Evolutionary conservation across 92 coral and sea anemone species (phyloP).

Genomic region (Meandrina meandrites): DNA sequence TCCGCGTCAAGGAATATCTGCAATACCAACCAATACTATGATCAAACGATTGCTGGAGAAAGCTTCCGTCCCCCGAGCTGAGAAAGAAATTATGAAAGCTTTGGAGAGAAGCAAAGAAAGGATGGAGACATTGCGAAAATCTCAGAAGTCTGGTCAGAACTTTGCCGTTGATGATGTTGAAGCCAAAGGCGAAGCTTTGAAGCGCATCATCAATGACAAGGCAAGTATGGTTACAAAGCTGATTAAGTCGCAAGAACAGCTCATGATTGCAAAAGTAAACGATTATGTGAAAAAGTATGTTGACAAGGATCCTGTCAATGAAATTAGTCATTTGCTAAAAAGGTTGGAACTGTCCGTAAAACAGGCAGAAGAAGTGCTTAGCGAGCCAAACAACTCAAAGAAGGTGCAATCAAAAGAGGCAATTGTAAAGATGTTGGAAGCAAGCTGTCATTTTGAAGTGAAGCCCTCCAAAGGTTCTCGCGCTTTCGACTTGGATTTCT

Average conservation of each 20-base stretch:
- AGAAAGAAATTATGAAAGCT: conserved; percentile 13
- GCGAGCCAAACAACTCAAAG: conserved; percentile 5
- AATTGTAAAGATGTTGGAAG: conserved; percentile 11
- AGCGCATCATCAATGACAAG: conserved; percentile 9
- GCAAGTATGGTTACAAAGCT: background rate
- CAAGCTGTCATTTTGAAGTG: conserved; percentile 14
- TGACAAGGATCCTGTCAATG: background rate
- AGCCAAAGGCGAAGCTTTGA: conserved; percentile 17
- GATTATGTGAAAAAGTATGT: conserved; percentile 14
- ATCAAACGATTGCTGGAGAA: conserved; percentile 30
- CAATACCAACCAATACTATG: conserved; percentile 39
- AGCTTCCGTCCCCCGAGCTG: conserved; percentile 9
- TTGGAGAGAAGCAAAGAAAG: conserved; percentile 24
- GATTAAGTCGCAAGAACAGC: conserved; percentile 16
- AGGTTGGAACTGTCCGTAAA: conserved; percentile 13
- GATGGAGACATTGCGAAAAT: conserved; percentile 1
- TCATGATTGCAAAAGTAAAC: conserved; percentile 18
- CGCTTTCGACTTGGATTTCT: conserved; percentile 12
- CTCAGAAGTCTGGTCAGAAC: background rate
- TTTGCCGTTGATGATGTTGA: background rate
- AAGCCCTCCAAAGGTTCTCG: background rate
- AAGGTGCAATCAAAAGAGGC: conserved; percentile 24
- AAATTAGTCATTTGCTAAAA: background rate
- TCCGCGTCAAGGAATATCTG: conserved; percentile 28
- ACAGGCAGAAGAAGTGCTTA: conserved; percentile 20